Evolutionary conservation across 2,888 invertebrate genomes (phyloP).

Genomic region (Lepetodrilus schrolli): DNA sequence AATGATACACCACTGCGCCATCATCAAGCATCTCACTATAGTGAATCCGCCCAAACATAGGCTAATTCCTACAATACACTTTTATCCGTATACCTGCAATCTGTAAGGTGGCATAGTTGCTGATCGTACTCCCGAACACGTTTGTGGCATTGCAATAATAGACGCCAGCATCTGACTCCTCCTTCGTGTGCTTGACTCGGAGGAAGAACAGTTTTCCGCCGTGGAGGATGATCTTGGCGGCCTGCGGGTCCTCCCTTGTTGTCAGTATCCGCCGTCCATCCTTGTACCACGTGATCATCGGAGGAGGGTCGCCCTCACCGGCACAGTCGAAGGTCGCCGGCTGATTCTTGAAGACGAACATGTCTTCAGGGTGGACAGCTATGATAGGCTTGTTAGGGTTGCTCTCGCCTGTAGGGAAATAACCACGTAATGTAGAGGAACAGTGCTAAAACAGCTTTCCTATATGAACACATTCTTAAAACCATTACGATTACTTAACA

Average conservation of each 20-base stretch:
- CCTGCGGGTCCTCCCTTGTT: background rate
- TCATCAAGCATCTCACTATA: too few species aligned
- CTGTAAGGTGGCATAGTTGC: slow-evolving; percentile 21
- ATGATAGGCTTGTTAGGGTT: slow-evolving; percentile 12
- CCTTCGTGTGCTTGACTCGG: background rate
- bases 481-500: too few species aligned
- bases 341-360: background rate
- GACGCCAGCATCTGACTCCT: background rate
- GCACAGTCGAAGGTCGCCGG: background rate
- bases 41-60: too few species aligned
- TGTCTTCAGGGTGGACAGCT: background rate
- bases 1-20: too few species aligned
- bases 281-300: slow-evolving; percentile 26
- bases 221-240: background rate
- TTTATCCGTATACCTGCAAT: slow-evolving; percentile 16
- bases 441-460: too few species aligned
- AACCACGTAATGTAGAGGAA: too few species aligned
- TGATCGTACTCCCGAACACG: slow-evolving; percentile 12
- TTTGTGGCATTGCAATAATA: slow-evolving; percentile 18
- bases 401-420: too few species aligned
- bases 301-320: slow-evolving; percentile 11
- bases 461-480: too few species aligned
- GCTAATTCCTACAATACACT: too few species aligned
- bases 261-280: background rate
- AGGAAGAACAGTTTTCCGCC: background rate